Evolutionary conservation across 2,888 invertebrate genomes (phyloP).

Genomic region (Habroteleia sp.): DNA sequence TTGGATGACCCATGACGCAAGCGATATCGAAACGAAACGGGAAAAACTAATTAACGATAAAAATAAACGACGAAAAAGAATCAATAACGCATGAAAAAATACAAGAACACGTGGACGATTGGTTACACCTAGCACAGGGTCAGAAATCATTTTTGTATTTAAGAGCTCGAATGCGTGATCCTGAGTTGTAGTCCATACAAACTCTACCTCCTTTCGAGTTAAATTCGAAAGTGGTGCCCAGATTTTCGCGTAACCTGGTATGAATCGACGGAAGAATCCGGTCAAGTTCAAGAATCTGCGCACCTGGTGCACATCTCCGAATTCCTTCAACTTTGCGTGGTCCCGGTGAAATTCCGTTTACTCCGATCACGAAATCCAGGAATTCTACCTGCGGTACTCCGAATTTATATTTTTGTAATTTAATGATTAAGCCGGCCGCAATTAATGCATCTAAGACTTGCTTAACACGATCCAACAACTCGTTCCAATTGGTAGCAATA

Average conservation of each 20-base stretch:
- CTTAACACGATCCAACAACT: not conserved
- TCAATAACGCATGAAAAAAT: too few species aligned
- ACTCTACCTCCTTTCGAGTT: not conserved
- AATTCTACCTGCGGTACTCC: not conserved
- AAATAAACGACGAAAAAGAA: too few species aligned
- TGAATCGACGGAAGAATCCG: not conserved
- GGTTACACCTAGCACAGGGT: not conserved
- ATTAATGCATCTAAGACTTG: not conserved
- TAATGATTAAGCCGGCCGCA: not conserved
- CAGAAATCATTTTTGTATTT: not conserved
- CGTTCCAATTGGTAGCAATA: not conserved
- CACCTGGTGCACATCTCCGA: not conserved
- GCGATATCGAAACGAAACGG: too few species aligned
- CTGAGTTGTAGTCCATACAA: not conserved
- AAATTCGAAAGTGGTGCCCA: not conserved
- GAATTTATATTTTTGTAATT: not conserved
- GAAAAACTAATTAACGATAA: too few species aligned
- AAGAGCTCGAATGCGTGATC: not conserved
- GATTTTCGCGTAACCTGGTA: not conserved
- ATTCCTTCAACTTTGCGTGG: not conserved
- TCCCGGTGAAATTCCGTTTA: not conserved
- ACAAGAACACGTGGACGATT: too few species aligned
- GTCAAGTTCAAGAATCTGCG: not conserved
- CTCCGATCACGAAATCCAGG: not conserved
- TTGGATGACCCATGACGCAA: too few species aligned